phyloP scores from a whole-genome alignment of 2,113 vertebrate species.

The Tragelaphus imberbis region DNA sequence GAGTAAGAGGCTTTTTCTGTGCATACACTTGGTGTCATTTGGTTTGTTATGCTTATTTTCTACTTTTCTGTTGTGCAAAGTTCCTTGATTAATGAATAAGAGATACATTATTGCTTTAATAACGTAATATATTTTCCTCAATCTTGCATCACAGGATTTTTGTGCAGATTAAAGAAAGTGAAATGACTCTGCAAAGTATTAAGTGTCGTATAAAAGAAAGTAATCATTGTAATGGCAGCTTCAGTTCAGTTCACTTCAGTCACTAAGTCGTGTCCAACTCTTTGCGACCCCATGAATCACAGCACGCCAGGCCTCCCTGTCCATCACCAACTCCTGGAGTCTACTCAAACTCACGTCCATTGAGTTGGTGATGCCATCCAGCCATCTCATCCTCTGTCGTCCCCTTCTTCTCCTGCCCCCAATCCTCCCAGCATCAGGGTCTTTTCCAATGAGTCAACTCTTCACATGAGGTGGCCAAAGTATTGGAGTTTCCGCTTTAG shows the following conservation, averaged over 20 bases:
- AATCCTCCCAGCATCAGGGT: too few relatives aligned
- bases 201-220: neutral
- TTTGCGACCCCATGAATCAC: too few relatives aligned
- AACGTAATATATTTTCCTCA: conserved; percentile 4
- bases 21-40: neutral
- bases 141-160: neutral
- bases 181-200: neutral
- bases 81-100: neutral
- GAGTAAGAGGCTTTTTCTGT: neutral
- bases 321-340: too few relatives aligned
- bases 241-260: neutral
- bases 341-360: too few relatives aligned
- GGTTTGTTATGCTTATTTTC: neutral
- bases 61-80: neutral
- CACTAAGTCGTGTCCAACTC: too few relatives aligned
- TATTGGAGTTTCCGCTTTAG: too few relatives aligned
- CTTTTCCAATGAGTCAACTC: too few relatives aligned
- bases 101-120: conserved; percentile 6
- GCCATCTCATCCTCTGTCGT: too few relatives aligned
- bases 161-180: neutral
- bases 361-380: too few relatives aligned
- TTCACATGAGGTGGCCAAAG: too few relatives aligned
- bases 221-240: conserved; percentile 2
- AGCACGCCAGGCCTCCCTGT: too few relatives aligned
- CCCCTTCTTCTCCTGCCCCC: too few relatives aligned